Percentiles rank a stretch among this genome's conserved stretches.
Evolutionary conservation across 2,113 vertebrate species (phyloP).

Genomic region (Nannobrachium achirus): DNA sequence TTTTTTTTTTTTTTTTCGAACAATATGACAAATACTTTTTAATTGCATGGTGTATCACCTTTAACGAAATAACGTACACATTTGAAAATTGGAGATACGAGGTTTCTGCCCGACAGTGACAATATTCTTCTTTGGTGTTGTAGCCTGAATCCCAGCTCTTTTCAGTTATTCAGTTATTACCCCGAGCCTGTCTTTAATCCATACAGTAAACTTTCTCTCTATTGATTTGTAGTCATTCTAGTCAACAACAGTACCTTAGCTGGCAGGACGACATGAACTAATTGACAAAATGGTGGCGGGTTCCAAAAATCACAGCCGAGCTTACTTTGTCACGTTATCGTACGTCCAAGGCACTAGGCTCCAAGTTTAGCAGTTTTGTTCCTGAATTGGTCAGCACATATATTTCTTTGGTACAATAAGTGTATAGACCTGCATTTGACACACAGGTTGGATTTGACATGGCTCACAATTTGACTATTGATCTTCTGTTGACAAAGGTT

Average conservation of each 20-base stretch:
- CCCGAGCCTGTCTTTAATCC: neutral
- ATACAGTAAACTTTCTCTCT: no score
- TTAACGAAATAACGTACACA: no score
- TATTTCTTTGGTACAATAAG: neutral
- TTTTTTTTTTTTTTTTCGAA: no score
- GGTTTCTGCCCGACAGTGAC: no score
- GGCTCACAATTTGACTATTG: neutral
- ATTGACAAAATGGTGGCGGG: no score
- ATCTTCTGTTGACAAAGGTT: conserved; percentile 15
- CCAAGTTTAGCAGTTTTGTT: conserved; percentile 11
- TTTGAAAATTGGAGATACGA: no score
- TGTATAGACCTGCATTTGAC: neutral
- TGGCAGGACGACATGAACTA: neutral
- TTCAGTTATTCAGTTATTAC: neutral
- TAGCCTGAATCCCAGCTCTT: neutral
- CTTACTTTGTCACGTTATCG: neutral
- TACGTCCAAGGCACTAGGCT: no score
- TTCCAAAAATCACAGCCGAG: neutral
- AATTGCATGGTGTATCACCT: no score
- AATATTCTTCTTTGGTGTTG: no score
- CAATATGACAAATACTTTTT: no score
- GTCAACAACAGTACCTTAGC: conserved; percentile 1
- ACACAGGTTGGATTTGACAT: neutral
- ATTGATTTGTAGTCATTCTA: no score
- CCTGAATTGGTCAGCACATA: neutral